Evolutionary conservation across 2,797 vertebrate species (phyloP).

Genomic region (Gallinago solitaria): DNA sequence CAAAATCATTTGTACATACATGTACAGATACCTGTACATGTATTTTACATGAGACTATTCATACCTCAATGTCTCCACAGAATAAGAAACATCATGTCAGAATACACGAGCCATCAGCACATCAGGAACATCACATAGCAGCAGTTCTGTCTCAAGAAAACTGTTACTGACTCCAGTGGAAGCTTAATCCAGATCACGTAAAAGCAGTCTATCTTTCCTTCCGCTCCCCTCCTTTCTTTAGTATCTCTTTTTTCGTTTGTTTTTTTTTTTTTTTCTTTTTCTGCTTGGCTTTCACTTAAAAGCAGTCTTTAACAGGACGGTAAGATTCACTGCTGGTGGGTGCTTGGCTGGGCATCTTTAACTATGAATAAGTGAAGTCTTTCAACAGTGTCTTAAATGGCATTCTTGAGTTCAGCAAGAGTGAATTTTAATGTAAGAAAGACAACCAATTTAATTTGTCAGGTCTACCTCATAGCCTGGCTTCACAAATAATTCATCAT

Average conservation of each 20-base stretch:
- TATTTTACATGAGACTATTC: not conserved
- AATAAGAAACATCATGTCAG: not conserved
- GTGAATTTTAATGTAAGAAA: not conserved
- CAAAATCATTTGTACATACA: not conserved
- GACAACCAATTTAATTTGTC: not conserved
- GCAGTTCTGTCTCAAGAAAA: not conserved
- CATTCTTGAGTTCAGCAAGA: not conserved
- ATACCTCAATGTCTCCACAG: not conserved
- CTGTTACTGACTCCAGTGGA: not conserved
- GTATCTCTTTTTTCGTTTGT: not conserved
- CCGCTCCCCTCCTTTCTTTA: not conserved
- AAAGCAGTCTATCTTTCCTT: not conserved
- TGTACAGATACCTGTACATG: not conserved
- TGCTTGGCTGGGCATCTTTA: not conserved
- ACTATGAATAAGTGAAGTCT: not conserved
- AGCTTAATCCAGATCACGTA: not conserved
- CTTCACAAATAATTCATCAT: slow-evolving; percentile 14
- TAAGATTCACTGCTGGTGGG: not conserved
- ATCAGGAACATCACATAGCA: not conserved
- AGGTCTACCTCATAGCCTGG: not conserved
- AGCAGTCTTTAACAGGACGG: not conserved
- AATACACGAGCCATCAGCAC: not conserved
- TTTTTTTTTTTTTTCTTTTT: no score
- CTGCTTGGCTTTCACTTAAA: not conserved
- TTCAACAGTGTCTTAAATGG: not conserved